Percentiles rank a stretch among this genome's conserved stretches.
Conservation (phyloP, 2,113 vertebrate species). For the Corvus hawaiiensis region DNA sequence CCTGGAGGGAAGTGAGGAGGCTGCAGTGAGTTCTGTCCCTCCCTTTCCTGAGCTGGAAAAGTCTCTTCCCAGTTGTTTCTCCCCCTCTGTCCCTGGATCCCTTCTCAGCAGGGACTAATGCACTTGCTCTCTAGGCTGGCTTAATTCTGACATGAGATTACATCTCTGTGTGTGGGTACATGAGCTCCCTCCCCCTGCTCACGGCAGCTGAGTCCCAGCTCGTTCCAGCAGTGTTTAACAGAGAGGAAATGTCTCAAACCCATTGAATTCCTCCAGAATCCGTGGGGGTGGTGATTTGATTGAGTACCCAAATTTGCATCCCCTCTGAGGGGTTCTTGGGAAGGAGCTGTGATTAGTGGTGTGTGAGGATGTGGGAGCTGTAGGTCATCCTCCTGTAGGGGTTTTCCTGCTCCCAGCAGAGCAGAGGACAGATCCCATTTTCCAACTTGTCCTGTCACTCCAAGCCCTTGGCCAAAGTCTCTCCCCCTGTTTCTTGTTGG, state of each 20-base stretch:
- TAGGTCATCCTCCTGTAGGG: rapidly evolving
- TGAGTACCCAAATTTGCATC: neutral
- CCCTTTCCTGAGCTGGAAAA: neutral
- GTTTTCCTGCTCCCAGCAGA: neutral
- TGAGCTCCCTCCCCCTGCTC: neutral
- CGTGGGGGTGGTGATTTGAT: neutral
- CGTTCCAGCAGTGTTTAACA: neutral
- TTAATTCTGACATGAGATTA: neutral
- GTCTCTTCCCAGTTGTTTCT: neutral
- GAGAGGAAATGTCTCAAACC: neutral
- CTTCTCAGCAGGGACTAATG: neutral
- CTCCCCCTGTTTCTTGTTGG: neutral
- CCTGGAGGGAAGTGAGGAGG: neutral
- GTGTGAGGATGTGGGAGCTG: neutral
- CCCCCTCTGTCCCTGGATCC: neutral
- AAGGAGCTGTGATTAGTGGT: neutral
- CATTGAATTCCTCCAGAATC: neutral
- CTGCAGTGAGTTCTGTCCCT: neutral
- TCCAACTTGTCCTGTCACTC: neutral
- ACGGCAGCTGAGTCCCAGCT: neutral
- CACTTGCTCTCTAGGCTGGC: neutral
- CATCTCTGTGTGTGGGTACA: neutral
- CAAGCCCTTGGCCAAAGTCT: neutral
- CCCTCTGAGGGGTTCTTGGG: neutral
- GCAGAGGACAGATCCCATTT: neutral